Percentiles rank a stretch among this genome's conserved stretches.
Evolutionary conservation across 37 sponge, comb jelly and placozoan species (phyloP).

Genomic region (Tethya wilhelma): DNA sequence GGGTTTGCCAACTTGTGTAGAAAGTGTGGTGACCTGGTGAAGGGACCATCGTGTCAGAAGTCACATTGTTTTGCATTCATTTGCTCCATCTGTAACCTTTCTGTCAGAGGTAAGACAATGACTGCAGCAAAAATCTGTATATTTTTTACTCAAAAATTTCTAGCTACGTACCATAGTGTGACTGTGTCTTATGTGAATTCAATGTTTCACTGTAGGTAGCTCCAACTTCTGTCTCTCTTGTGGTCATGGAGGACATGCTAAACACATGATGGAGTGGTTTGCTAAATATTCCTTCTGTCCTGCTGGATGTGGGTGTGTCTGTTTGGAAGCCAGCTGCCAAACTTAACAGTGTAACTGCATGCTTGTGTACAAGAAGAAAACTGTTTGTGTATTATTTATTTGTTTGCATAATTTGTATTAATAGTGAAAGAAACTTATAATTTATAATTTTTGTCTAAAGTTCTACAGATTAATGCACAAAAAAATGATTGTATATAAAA

Average conservation of each 20-base stretch:
- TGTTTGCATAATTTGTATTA: no score
- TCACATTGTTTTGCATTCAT: conserved; percentile 55
- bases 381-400: no score
- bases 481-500: no score
- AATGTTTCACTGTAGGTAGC: conserved; percentile 48
- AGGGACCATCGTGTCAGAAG: conserved; percentile 55
- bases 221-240: conserved; percentile 87
- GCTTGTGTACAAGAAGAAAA: no score
- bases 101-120: conserved; percentile 83
- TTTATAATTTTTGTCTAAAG: no score
- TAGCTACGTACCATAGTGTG: no score
- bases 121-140: no score
- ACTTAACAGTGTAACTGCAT: neutral
- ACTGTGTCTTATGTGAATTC: neutral
- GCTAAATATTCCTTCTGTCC: conserved; percentile 55
- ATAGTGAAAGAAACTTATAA: no score
- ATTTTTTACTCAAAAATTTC: no score
- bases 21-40: conserved; percentile 29
- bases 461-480: no score
- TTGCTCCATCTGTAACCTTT: conserved; percentile 75
- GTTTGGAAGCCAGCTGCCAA: conserved; percentile 70
- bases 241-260: conserved; percentile 92
- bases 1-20: conserved; percentile 27
- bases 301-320: conserved; percentile 84
- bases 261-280: conserved; percentile 91